A percentile compares a stretch with the other conserved stretches of the same genome.
Evolutionary conservation across 1,140 invertebrate species (phyloP).

Genomic region (Sitobion miscanthi): DNA sequence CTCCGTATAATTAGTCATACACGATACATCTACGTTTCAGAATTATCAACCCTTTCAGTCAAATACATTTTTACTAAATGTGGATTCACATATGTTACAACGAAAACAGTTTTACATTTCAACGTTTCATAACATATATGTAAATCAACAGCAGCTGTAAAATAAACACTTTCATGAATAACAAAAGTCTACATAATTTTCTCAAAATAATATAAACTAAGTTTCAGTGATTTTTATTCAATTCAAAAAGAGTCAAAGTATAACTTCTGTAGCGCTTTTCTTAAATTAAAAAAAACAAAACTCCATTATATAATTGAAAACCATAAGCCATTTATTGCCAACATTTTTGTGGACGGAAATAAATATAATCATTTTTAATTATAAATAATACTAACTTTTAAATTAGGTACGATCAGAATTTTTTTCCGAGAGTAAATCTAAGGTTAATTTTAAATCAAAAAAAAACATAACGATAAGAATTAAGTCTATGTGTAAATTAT

Average conservation of each 20-base stretch:
- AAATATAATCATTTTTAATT: not conserved
- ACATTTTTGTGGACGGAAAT: not conserved
- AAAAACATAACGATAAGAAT: not conserved
- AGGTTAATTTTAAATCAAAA: not conserved
- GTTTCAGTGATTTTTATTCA: not conserved
- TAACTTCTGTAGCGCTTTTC: not conserved
- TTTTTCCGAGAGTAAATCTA: not conserved
- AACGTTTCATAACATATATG: conserved; percentile 5
- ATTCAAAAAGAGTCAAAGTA: not conserved
- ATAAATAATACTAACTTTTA: not conserved
- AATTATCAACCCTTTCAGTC: not conserved
- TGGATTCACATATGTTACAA: not conserved
- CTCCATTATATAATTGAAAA: not conserved
- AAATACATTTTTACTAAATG: not conserved
- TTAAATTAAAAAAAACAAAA: not conserved
- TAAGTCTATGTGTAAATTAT: not conserved
- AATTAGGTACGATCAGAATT: not conserved
- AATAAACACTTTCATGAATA: not conserved
- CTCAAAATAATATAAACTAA: conserved; percentile 11
- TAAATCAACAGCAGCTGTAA: conserved; percentile 15
- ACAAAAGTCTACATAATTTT: not conserved
- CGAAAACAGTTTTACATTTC: conserved; percentile 4
- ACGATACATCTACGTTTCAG: not conserved
- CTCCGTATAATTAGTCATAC: not conserved
- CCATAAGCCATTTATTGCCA: not conserved